These are phyloP conservation scores for Lottia gigantea DNA, from an alignment of 2,888 invertebrate genomes.

Conservation along the genomic window DNA sequence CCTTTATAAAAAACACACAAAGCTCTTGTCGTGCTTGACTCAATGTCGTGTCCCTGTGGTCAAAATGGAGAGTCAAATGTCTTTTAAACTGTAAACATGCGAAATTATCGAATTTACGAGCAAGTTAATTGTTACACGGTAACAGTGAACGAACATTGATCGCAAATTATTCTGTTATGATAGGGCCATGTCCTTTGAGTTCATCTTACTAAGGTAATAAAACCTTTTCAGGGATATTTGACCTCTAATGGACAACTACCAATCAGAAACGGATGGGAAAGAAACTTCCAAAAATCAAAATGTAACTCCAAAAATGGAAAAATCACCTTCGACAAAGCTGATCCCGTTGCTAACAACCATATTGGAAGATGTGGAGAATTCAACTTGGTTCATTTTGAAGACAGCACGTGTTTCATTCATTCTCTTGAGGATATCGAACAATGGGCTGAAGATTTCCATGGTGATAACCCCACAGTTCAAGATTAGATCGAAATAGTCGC, in stretches of 20 bases:
- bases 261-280: not conserved
- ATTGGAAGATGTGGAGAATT: not conserved
- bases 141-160: too few relatives aligned
- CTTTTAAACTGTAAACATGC: too few relatives aligned
- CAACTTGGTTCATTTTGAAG: slow-evolving; percentile 1
- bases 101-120: too few relatives aligned
- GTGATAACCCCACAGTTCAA: not conserved
- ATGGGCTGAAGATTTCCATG: slow-evolving; percentile 3
- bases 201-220: too few relatives aligned
- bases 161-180: too few relatives aligned
- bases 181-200: too few relatives aligned
- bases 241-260: not conserved
- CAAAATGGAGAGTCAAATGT: too few relatives aligned
- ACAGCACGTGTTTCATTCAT: not conserved
- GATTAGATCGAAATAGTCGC: not conserved
- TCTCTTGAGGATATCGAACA: not conserved
- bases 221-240: not conserved
- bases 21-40: too few relatives aligned
- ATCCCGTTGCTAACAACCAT: not conserved
- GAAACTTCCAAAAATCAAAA: not conserved
- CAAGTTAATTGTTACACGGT: too few relatives aligned
- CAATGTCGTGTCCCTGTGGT: too few relatives aligned
- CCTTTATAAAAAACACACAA: too few relatives aligned
- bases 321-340: not conserved
- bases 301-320: not conserved